A percentile compares a stretch with the other conserved stretches of the same genome.
phyloP scores from a whole-genome alignment of 2,888 invertebrate species.

The Eupithecia vulgata region DNA sequence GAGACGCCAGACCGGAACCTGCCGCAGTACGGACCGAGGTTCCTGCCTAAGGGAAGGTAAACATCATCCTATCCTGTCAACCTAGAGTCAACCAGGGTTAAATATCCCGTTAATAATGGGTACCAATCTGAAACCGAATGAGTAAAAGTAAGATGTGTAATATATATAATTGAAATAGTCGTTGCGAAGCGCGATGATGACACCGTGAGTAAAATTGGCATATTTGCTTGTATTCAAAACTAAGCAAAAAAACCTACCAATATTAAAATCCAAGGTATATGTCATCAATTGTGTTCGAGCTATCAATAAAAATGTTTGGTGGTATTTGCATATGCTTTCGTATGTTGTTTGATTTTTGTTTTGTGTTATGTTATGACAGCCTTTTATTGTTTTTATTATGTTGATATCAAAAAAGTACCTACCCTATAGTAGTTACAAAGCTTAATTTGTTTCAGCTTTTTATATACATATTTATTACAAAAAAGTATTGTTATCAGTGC shows the following conservation, averaged over 20 bases:
- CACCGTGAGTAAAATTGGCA: not conserved
- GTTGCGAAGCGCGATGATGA: not conserved
- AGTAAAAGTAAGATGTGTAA: not conserved
- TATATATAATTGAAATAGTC: not conserved
- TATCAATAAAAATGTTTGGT: slow-evolving; percentile 9
- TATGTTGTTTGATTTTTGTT: slow-evolving; percentile 30
- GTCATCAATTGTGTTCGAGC: not conserved
- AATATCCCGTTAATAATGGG: not conserved
- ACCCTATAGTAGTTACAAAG: not conserved
- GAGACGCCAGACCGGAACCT: slow-evolving; percentile 93
- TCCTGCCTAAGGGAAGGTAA: slow-evolving; percentile 94
- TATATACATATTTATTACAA: not conserved
- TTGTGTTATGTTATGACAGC: slow-evolving; percentile 25
- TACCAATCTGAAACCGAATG: not conserved
- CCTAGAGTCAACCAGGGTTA: not conserved
- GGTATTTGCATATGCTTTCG: slow-evolving; percentile 16
- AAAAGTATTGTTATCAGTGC: not conserved
- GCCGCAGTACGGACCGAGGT: slow-evolving; percentile 95
- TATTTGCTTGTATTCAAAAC: not conserved
- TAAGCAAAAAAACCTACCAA: not conserved
- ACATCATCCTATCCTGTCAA: slow-evolving; percentile 42
- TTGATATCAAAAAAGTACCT: not conserved
- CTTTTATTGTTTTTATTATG: not conserved
- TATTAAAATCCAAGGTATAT: not conserved
- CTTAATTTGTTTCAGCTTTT: not conserved